Evolutionary conservation across 2,888 invertebrate genomes (phyloP).

Genomic region (Drosophila helvetica): DNA sequence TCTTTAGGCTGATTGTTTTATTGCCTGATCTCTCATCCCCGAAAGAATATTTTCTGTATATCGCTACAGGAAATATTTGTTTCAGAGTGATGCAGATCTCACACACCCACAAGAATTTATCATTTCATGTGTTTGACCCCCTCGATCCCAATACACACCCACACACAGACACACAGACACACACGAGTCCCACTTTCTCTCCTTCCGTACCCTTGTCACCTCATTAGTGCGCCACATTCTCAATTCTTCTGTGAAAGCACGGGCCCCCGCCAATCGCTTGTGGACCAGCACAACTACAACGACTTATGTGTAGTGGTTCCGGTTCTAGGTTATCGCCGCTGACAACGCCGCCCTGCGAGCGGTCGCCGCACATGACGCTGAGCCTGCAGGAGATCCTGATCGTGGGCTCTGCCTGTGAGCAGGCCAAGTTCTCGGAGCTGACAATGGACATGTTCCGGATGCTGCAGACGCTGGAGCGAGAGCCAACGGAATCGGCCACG

Average conservation of each 20-base stretch:
- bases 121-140: conserved; percentile 46
- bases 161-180: conserved; percentile 5
- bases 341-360: conserved; percentile 94
- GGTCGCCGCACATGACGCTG: conserved; percentile 93
- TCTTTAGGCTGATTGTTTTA: not conserved
- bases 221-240: conserved; percentile 83
- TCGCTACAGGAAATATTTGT: not conserved
- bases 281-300: conserved; percentile 83
- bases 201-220: conserved; percentile 58
- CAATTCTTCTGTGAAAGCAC: conserved; percentile 85
- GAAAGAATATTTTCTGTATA: not conserved
- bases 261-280: conserved; percentile 83
- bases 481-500: conserved; percentile 92
- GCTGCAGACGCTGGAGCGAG: conserved; percentile 96
- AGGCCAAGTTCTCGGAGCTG: conserved; percentile 97
- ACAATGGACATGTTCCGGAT: conserved; percentile 98
- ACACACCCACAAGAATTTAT: conserved; percentile 46
- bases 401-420: conserved; percentile 96
- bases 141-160: conserved; percentile 21
- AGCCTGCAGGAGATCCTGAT: conserved; percentile 96
- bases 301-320: conserved; percentile 82
- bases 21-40: not conserved
- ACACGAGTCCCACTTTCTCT: conserved; percentile 3
- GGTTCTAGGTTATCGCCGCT: conserved; percentile 90
- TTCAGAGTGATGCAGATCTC: conserved; percentile 10